phyloP scores from a whole-genome alignment of 2,888 invertebrate genomes.

The Ethmia dodecea region DNA sequence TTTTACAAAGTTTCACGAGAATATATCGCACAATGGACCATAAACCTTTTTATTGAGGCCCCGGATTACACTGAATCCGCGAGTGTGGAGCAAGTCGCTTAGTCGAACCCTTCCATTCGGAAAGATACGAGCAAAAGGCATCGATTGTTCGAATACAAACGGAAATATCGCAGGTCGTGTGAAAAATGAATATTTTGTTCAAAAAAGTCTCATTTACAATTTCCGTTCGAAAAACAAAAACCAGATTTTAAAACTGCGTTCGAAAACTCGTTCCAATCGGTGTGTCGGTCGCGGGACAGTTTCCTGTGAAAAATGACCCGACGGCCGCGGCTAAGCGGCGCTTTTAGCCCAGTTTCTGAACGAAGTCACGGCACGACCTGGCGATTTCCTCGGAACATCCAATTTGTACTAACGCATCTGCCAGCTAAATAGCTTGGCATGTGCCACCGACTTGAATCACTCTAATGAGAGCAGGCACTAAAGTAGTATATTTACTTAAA shows the following conservation, averaged over 20 bases:
- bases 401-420: conserved; percentile 55
- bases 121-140: conserved; percentile 40
- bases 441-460: not conserved
- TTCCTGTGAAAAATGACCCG: conserved; percentile 54
- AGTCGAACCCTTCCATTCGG: conserved; percentile 32
- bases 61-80: no score
- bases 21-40: no score
- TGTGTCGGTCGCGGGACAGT: conserved; percentile 31
- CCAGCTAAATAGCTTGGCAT: conserved; percentile 43
- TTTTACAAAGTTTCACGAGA: no score
- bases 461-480: not conserved
- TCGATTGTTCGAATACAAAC: conserved; percentile 59
- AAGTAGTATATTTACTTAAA: no score
- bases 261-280: conserved; percentile 41
- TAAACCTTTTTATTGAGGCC: no score
- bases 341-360: conserved; percentile 58
- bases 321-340: conserved; percentile 40
- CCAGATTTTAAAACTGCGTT: conserved; percentile 31
- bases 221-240: conserved; percentile 1
- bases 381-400: conserved; percentile 50
- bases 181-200: conserved; percentile 58
- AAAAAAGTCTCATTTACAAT: no score
- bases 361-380: conserved; percentile 56
- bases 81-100: conserved; percentile 18
- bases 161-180: conserved; percentile 47